Conservation (phyloP, 2,888 invertebrate species). For the Ormyrus pomaceus region DNA sequence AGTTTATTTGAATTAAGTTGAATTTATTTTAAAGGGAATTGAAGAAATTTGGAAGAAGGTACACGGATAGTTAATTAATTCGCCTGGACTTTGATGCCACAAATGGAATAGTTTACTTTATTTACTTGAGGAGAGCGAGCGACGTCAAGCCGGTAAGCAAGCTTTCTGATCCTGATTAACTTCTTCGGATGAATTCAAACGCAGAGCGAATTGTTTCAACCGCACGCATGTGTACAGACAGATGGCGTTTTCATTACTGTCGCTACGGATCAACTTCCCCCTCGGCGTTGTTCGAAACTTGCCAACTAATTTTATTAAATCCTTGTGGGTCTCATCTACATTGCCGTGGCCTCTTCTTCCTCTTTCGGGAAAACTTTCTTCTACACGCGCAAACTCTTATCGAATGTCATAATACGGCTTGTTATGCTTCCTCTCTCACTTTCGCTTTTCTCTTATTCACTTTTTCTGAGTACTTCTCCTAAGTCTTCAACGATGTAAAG, state of each 20-base stretch:
- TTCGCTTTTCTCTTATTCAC: conserved; percentile 1
- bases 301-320: conserved; percentile 49
- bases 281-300: conserved; percentile 43
- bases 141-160: no score
- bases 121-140: no score
- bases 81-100: no score
- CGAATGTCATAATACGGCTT: not conserved
- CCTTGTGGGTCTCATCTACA: conserved; percentile 34
- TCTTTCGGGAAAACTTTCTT: not conserved
- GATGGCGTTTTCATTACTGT: conserved; percentile 8
- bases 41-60: no score
- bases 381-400: not conserved
- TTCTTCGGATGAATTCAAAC: no score
- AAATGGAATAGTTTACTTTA: no score
- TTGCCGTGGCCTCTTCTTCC: conserved; percentile 35
- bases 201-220: no score
- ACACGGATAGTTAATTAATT: no score
- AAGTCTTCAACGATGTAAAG: no score
- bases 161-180: no score
- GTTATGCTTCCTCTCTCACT: not conserved
- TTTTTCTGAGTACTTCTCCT: not conserved
- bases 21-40: no score
- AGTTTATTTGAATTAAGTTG: no score
- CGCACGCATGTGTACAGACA: not conserved
- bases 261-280: not conserved